Conservation (phyloP, 1,140 invertebrate species). For the Scaptomyza montana region DNA sequence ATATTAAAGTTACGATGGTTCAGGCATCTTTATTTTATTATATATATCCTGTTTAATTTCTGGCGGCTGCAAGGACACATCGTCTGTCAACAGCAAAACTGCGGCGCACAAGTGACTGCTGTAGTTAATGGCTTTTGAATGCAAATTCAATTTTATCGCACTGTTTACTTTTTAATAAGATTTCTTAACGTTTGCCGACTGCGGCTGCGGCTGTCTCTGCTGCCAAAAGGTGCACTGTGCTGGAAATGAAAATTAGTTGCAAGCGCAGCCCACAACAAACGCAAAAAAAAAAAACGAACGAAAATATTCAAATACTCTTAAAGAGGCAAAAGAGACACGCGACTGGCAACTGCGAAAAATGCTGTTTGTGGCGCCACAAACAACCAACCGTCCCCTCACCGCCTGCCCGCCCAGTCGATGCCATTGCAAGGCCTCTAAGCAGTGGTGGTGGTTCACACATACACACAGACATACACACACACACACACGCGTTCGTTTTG, state of each 20-base stretch:
- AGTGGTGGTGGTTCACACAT: constrained; percentile 62
- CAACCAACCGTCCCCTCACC: constrained; percentile 18
- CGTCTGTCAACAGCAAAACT: constrained; percentile 31
- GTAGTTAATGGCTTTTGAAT: constrained; percentile 84
- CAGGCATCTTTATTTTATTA: constrained; percentile 29
- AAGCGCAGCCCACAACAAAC: constrained; percentile 53
- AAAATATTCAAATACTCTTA: constrained; percentile 49
- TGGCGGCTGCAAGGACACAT: constrained; percentile 51
- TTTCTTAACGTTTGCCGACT: constrained; percentile 50
- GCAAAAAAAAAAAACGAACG: constrained; percentile 5
- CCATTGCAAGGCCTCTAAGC: constrained; percentile 24
- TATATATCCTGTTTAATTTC: constrained; percentile 52
- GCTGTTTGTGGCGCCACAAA: constrained; percentile 76
- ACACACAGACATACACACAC: constrained; percentile 6
- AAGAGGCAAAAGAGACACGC: constrained; percentile 65
- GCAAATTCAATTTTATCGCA: constrained; percentile 84
- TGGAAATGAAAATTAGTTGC: constrained; percentile 82
- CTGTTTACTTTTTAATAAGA: constrained; percentile 84
- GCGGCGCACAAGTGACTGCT: constrained; percentile 66
- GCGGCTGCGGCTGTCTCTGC: constrained; percentile 19
- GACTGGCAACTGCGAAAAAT: constrained; percentile 78
- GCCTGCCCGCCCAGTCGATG: constrained; percentile 35
- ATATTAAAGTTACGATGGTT: constrained; percentile 50
- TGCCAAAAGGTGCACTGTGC: constrained; percentile 75
- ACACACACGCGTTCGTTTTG: background rate